Percentiles rank a stretch among this genome's conserved stretches.
These are phyloP conservation scores for Catocala sponsa DNA, from an alignment of 2,888 invertebrate species.

Conservation along the genomic window DNA sequence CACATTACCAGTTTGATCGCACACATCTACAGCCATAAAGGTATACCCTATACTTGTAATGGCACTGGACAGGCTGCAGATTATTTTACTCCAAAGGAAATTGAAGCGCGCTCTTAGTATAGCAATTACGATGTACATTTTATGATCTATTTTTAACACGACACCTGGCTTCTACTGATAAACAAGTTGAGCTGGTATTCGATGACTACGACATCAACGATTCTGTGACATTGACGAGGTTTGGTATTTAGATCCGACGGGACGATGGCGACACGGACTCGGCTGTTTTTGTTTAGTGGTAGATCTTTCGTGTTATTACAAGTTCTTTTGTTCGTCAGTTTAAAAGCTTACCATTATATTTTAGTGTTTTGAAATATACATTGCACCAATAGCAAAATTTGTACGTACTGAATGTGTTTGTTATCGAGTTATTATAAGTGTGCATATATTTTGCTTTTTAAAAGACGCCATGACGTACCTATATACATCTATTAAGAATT, in stretches of 20 bases:
- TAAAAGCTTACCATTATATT: no score
- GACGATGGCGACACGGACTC: background rate
- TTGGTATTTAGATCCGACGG: conserved; percentile 14
- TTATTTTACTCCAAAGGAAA: conserved; percentile 66
- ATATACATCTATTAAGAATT: no score
- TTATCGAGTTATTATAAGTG: no score
- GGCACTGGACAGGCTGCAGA: conserved; percentile 57
- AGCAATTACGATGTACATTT: conserved; percentile 67
- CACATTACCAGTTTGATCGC: conserved; percentile 10
- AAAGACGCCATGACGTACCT: no score
- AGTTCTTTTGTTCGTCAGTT: no score
- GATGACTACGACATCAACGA: conserved; percentile 47
- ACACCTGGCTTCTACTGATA: conserved; percentile 70
- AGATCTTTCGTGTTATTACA: no score
- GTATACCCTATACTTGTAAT: conserved; percentile 37
- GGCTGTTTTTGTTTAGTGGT: no score
- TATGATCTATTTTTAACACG: conserved; percentile 67
- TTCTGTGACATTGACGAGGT: conserved; percentile 49
- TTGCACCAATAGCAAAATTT: no score
- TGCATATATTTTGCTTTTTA: no score
- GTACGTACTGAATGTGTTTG: no score
- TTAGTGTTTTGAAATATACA: no score
- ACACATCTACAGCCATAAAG: conserved; percentile 10
- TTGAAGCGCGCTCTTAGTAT: conserved; percentile 64
- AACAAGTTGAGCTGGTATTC: conserved; percentile 68